Conservation (phyloP, 2,113 vertebrate species). For the Crocuta crocuta region DNA sequence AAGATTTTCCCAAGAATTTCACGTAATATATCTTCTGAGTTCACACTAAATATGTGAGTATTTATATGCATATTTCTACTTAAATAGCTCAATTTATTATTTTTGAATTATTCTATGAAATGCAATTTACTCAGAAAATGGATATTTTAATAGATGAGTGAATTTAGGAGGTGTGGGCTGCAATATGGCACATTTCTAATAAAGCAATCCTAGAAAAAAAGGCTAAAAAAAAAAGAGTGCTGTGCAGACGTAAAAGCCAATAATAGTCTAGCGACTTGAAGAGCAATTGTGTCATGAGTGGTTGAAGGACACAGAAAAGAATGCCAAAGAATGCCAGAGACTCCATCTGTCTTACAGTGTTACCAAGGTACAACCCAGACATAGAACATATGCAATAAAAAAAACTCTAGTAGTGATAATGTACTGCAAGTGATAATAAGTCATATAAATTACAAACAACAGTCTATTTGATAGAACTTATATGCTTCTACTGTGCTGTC, state of each 20-base stretch:
- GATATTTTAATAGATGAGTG: neutral
- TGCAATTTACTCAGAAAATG: neutral
- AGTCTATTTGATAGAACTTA: neutral
- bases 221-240: neutral
- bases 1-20: neutral
- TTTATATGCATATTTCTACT: neutral
- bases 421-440: conserved; percentile 40
- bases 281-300: neutral
- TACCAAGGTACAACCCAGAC: neutral
- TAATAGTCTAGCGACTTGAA: neutral
- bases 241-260: neutral
- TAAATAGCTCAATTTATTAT: neutral
- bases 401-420: conserved; percentile 10
- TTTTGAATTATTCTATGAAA: conserved; percentile 1
- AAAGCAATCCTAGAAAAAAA: neutral
- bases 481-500: neutral
- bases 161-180: neutral
- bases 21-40: neutral
- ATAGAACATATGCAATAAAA: neutral
- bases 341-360: neutral
- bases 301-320: neutral
- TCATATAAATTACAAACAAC: neutral
- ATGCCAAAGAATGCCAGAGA: neutral
- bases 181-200: neutral
- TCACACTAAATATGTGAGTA: neutral